phyloP scores from a whole-genome alignment of 2,797 vertebrate genomes.

The Lepus townsendii region DNA sequence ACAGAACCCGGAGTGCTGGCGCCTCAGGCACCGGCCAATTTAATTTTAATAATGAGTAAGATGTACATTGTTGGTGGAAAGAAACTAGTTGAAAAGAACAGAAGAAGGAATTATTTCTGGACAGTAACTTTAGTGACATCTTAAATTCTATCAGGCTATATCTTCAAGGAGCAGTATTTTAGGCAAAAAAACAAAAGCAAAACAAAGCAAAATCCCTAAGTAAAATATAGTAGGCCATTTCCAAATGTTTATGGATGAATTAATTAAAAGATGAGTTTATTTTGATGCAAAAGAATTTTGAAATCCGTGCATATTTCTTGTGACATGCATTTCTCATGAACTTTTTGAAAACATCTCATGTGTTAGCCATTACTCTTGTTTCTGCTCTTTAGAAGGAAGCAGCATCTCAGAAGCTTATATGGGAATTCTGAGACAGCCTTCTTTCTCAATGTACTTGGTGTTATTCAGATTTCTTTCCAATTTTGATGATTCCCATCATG shows the following conservation, averaged over 20 bases:
- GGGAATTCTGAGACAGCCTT: background rate
- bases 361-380: background rate
- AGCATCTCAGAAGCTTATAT: background rate
- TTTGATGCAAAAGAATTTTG: too few relatives aligned
- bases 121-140: background rate
- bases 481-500: background rate
- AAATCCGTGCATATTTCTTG: too few relatives aligned
- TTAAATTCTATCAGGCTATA: background rate
- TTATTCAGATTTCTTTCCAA: background rate
- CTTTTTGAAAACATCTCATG: too few relatives aligned
- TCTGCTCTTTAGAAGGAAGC: slow-evolving; percentile 51
- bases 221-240: background rate
- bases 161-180: background rate
- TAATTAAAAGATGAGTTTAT: too few relatives aligned
- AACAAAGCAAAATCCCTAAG: background rate
- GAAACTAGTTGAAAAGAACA: background rate
- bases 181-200: background rate
- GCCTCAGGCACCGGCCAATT: background rate
- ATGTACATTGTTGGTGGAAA: background rate
- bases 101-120: slow-evolving; percentile 28
- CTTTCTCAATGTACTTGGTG: background rate
- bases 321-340: too few relatives aligned
- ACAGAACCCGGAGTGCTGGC: too few relatives aligned
- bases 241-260: too few relatives aligned
- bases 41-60: slow-evolving; percentile 36